Base-by-base conservation (phyloP, 2,113 vertebrate species). In the Scopus umbretta region DNA sequence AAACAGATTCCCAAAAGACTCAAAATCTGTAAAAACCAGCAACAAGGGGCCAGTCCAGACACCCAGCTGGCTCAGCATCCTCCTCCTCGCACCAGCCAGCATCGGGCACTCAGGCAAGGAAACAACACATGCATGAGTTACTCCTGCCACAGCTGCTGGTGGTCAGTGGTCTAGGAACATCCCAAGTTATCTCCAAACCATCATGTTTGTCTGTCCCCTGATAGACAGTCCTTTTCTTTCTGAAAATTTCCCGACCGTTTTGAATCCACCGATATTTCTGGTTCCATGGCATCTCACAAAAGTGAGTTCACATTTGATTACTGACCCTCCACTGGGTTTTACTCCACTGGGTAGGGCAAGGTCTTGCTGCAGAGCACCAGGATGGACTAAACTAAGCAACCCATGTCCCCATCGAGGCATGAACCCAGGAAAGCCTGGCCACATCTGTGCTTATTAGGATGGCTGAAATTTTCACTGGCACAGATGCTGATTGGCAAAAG, bases 91-190 rank as follows among this genome's bases (percentile, higher is more conserved):
- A 6, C 6, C 56, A 47, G 43, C 18, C 36, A 14, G 72, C 59
- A 13, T 0, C 3, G 0, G 26, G 21, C 21, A 45, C 15, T 6
- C 36, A 5, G 49, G 29, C 26, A 56, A 10, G 20, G n/a, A 10
- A 38, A 5, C 5, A 38, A 4, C 10, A 8, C 2, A 4, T 0
- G 1, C 29, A 9, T 0, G 0, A 81, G 34, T 16, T 6, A 22
- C 3, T 76, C 32, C 68, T 61, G 62, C 58, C 67, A 59, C 66
- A 16, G 27, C 36, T 36, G 25, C 42, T 2, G 8, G n/a, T 32
- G 23, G 11, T 10, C 34, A 19, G 18, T 3, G n/a, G 2, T 7
- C 13, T 20, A 16, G 42, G 27, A 40, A 25, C 36, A 10, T 4
- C 19, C 52, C 30, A 5, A 11, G 20, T 32, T 7, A 26, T 13